Percentiles rank a stretch among this genome's conserved stretches.
Evolutionary conservation across 2,797 vertebrate species (phyloP).

Genomic region (Loris lydekkerianus): DNA sequence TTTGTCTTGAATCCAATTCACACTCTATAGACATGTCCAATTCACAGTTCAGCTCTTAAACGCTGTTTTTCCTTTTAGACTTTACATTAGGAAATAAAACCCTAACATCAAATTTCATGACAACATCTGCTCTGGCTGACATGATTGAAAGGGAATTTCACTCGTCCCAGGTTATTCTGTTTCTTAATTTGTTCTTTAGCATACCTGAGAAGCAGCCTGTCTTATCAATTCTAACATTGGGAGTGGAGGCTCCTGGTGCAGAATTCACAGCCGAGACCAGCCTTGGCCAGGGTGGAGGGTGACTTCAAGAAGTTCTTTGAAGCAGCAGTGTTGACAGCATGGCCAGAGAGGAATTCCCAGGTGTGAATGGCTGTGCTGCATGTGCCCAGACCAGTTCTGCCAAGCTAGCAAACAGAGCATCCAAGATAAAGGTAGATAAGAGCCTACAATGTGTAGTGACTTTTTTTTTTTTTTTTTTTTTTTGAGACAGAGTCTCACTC

Average conservation of each 20-base stretch:
- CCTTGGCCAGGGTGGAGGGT: background rate
- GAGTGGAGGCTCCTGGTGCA: background rate
- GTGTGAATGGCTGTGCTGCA: background rate
- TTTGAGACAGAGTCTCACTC: no score
- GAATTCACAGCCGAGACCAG: background rate
- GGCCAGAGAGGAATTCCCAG: background rate
- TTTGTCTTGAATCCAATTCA: constrained; percentile 86
- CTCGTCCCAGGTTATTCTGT: constrained; percentile 73
- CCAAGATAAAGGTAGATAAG: background rate
- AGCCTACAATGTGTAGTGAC: background rate
- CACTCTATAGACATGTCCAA: constrained; percentile 84
- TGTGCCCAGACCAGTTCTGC: background rate
- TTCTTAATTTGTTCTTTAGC: constrained; percentile 82
- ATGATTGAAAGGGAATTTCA: constrained; percentile 82
- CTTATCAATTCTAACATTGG: constrained; percentile 25
- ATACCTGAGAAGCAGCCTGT: constrained; percentile 57
- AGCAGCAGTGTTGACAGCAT: background rate
- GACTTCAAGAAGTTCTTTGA: background rate
- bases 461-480: no score
- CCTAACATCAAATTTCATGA: constrained; percentile 83
- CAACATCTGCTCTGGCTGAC: constrained; percentile 81
- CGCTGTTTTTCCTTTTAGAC: constrained; percentile 76
- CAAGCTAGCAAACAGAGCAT: background rate
- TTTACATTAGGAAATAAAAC: constrained; percentile 84
- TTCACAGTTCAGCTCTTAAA: constrained; percentile 79